Conservation (phyloP, 2,888 invertebrate genomes). For the Callosobruchus maculatus region DNA sequence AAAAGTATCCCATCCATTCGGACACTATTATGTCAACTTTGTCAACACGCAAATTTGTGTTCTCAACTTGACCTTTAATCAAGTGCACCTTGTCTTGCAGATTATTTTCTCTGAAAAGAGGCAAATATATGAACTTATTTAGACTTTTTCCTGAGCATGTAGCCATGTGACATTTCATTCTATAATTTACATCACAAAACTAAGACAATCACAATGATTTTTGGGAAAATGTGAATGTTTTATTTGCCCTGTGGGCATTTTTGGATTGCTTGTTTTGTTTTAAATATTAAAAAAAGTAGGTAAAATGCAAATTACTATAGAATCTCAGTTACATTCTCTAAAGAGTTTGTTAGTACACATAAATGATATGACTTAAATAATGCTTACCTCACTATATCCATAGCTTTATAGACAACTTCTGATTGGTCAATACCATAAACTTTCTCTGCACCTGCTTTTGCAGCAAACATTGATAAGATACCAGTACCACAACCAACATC, state of each 20-base stretch:
- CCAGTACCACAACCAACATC: slow-evolving; percentile 98
- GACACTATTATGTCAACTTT: slow-evolving; percentile 91
- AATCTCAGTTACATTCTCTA: too few relatives aligned
- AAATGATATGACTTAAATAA: too few relatives aligned
- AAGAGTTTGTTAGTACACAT: too few relatives aligned
- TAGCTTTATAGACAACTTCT: slow-evolving; percentile 91
- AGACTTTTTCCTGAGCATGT: too few relatives aligned
- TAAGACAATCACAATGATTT: too few relatives aligned
- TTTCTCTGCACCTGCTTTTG: slow-evolving; percentile 85
- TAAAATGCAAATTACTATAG: too few relatives aligned
- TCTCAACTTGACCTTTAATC: slow-evolving; percentile 83
- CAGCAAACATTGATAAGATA: slow-evolving; percentile 97
- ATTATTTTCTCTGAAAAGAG: slow-evolving; percentile 70
- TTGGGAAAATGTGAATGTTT: too few relatives aligned
- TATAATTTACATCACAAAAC: not conserved
- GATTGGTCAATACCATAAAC: slow-evolving; percentile 96
- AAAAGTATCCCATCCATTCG: slow-evolving; percentile 99
- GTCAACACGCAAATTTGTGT: slow-evolving; percentile 68
- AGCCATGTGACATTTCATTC: too few relatives aligned
- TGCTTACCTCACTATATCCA: slow-evolving; percentile 81
- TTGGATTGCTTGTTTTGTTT: too few relatives aligned
- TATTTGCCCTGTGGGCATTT: too few relatives aligned
- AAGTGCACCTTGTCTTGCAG: slow-evolving; percentile 69
- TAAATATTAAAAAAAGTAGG: too few relatives aligned
- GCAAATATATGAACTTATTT: slow-evolving; percentile 4